phyloP scores from a whole-genome alignment of 2,888 invertebrate species.

The Ischnus inquisitorius region DNA sequence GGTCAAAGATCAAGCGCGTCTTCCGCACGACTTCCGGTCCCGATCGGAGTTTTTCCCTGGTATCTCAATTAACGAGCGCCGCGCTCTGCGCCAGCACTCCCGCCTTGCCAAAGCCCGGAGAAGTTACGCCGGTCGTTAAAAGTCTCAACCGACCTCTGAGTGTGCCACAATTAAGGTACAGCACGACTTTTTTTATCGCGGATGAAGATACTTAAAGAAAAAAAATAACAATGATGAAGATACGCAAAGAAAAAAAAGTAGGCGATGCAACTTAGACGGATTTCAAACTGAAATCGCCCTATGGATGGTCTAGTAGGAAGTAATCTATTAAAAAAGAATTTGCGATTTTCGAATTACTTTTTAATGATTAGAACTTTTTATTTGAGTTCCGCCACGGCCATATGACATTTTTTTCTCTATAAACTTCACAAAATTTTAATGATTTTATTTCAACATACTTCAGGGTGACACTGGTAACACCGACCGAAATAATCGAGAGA shows the following conservation, averaged over 20 bases:
- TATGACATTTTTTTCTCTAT: no score
- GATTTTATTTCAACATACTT: conserved; percentile 49
- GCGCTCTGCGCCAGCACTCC: conserved; percentile 88
- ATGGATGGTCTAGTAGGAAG: neutral
- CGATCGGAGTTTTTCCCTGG: conserved; percentile 86
- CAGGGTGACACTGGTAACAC: conserved; percentile 82
- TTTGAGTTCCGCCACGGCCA: neutral
- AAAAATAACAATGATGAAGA: no score
- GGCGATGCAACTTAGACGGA: neutral
- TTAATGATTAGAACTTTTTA: neutral
- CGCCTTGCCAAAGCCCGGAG: conserved; percentile 86
- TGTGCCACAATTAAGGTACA: conserved; percentile 86
- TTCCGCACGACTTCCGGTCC: conserved; percentile 87
- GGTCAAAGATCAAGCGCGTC: conserved; percentile 87
- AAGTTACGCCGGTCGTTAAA: conserved; percentile 87
- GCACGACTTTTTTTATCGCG: no score
- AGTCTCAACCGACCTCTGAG: conserved; percentile 87
- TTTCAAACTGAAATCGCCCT: neutral
- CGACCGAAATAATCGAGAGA: conserved; percentile 78
- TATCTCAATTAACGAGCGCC: conserved; percentile 88
- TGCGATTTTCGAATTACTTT: neutral
- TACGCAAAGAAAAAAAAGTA: no score
- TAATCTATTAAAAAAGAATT: neutral
- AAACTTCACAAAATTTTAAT: no score
- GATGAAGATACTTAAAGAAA: no score